Conservation (phyloP, 37 sponge, comb jelly and placozoan genomes). For the Crambe crambe region DNA sequence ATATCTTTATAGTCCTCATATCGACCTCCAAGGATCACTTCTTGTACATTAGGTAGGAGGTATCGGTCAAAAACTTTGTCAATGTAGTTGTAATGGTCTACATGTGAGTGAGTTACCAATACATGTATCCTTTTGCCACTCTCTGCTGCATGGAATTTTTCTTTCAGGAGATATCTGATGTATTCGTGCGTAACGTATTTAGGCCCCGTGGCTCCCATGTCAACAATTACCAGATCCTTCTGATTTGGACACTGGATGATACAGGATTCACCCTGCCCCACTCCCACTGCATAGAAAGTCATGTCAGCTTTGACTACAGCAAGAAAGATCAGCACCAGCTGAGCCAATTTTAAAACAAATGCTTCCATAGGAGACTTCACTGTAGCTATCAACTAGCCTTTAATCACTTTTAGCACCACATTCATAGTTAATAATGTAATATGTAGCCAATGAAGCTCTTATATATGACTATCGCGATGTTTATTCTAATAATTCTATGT, state of each 20-base stretch:
- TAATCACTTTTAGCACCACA: too few species aligned
- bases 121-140: conserved; percentile 12
- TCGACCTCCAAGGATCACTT: conserved; percentile 1
- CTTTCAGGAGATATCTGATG: conserved; percentile 9
- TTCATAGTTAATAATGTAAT: too few species aligned
- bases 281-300: conserved; percentile 44
- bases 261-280: conserved; percentile 51
- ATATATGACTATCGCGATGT: too few species aligned
- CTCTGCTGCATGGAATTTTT: conserved; percentile 8
- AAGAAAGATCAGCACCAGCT: too few species aligned
- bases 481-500: too few species aligned
- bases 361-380: too few species aligned
- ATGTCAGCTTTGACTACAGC: conserved; percentile 3
- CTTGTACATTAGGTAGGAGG: conserved; percentile 1
- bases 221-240: conserved; percentile 42
- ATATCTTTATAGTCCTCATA: neutral
- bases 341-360: too few species aligned
- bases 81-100: conserved; percentile 22
- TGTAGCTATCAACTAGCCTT: too few species aligned
- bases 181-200: neutral
- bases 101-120: conserved; percentile 8
- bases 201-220: conserved; percentile 41
- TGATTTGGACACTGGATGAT: conserved; percentile 58
- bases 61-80: neutral
- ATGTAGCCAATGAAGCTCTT: too few species aligned